phyloP scores from a whole-genome alignment of 23 tunicate species.

The Trididemnum nubilum region DNA sequence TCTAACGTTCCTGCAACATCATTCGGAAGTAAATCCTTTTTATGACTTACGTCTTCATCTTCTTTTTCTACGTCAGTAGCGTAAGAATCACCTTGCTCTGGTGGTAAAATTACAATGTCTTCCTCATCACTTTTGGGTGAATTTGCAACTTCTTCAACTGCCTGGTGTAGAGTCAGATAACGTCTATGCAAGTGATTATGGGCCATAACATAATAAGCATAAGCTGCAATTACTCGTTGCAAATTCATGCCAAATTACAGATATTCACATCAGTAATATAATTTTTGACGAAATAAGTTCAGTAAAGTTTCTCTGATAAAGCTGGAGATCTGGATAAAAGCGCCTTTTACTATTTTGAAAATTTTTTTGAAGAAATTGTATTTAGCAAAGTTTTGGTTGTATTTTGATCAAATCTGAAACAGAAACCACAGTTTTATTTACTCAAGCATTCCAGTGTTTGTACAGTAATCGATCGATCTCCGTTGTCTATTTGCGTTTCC shows the following conservation, averaged over 20 bases:
- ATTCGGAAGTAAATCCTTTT: conserved; percentile 14
- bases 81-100: conserved; percentile 18
- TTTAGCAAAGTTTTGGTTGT: background rate
- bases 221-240: too few species aligned
- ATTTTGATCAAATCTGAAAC: too few species aligned
- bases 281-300: background rate
- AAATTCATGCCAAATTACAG: too few species aligned
- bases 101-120: conserved; percentile 20
- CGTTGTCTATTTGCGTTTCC: too few species aligned
- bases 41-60: conserved; percentile 20
- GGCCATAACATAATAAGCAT: too few species aligned
- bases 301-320: background rate
- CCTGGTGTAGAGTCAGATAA: conserved; percentile 2
- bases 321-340: too few species aligned
- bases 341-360: too few species aligned
- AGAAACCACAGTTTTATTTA: too few species aligned
- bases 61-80: conserved; percentile 13
- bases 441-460: too few species aligned
- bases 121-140: background rate
- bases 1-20: conserved; percentile 27
- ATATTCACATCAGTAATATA: too few species aligned
- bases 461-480: too few species aligned
- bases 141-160: conserved; percentile 9
- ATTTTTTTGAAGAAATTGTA: background rate
- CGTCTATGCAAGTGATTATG: background rate